A percentile compares a stretch with the other conserved stretches of the same genome.
Evolutionary conservation across 2,888 invertebrate genomes (phyloP).

Genomic region (Lithophane socia): DNA sequence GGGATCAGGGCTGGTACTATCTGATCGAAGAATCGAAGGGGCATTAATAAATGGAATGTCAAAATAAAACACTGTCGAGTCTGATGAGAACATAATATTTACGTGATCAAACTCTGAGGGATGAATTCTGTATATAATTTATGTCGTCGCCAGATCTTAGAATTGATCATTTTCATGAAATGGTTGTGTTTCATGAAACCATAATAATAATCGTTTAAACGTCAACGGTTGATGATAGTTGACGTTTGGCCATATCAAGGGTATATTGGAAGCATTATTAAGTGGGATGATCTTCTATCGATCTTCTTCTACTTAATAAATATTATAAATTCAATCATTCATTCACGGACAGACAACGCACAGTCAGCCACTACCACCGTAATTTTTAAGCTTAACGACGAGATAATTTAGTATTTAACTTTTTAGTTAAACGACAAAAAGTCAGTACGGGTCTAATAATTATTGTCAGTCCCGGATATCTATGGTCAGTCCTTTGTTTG

Average conservation of each 20-base stretch:
- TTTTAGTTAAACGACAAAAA: constrained; percentile 6
- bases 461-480: neutral
- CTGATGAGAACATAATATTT: neutral
- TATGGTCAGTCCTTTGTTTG: neutral
- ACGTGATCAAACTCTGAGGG: neutral
- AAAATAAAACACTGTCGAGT: neutral
- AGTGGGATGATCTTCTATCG: neutral
- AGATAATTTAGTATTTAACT: constrained; percentile 17
- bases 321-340: neutral
- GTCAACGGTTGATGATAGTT: too few species aligned
- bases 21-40: neutral
- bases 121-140: neutral
- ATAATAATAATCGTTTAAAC: too few species aligned
- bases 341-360: neutral
- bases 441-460: constrained; percentile 7
- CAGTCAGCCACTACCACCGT: too few species aligned
- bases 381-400: constrained; percentile 47
- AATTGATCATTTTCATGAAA: neutral
- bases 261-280: too few species aligned
- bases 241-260: too few species aligned
- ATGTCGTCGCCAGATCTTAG: too few species aligned
- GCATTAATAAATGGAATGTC: neutral
- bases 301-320: neutral
- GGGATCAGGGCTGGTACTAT: constrained; percentile 30
- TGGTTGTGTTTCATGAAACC: too few species aligned